A percentile compares a stretch with the other conserved stretches of the same genome.
Evolutionary conservation across 2,797 vertebrate species (phyloP).

Genomic region (Characodon lateralis): DNA sequence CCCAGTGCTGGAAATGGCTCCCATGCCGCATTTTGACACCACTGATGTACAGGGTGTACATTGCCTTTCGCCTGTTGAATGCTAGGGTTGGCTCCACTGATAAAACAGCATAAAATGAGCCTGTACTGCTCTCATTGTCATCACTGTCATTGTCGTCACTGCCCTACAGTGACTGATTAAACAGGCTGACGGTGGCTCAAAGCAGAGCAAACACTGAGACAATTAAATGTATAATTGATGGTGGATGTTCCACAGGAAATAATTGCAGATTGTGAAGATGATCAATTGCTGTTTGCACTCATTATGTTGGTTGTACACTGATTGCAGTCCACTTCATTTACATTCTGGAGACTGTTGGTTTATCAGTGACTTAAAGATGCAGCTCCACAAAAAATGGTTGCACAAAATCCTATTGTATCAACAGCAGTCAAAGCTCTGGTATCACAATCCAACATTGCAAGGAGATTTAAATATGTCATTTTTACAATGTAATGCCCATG

Average conservation of each 20-base stretch:
- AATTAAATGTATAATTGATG: slow-evolving; percentile 45
- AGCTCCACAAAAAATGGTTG: background rate
- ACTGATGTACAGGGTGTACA: no score
- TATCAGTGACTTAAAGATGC: slow-evolving; percentile 6
- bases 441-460: background rate
- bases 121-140: background rate
- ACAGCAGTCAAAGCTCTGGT: no score
- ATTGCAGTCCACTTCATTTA: slow-evolving; percentile 21
- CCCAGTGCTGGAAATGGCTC: no score
- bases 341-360: slow-evolving; percentile 18
- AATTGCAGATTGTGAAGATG: slow-evolving; percentile 16
- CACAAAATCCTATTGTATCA: background rate
- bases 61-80: background rate
- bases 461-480: background rate
- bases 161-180: slow-evolving; percentile 7
- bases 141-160: background rate
- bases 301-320: slow-evolving; percentile 41
- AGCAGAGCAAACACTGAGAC: slow-evolving; percentile 39
- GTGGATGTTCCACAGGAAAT: slow-evolving; percentile 19
- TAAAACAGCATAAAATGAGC: background rate
- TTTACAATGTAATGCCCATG: background rate
- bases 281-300: slow-evolving; percentile 52
- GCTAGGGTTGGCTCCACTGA: background rate
- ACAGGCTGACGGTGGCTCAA: slow-evolving; percentile 6
- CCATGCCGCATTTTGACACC: no score